A percentile compares a stretch with the other conserved stretches of the same genome.
Evolutionary conservation across 2,113 vertebrate genomes (phyloP).

Genomic region (Ia io): DNA sequence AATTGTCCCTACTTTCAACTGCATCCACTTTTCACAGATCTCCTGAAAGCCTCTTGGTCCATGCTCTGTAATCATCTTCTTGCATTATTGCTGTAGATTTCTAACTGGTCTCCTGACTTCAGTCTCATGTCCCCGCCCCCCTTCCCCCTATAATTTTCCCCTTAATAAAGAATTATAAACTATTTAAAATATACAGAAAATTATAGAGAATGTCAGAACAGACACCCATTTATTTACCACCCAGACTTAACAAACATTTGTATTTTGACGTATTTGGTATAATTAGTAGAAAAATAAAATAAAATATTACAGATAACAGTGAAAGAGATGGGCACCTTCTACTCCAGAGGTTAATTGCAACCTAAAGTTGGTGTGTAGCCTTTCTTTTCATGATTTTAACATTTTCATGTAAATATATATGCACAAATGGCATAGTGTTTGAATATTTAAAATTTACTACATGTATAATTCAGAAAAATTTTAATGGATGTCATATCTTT

Average conservation of each 20-base stretch:
- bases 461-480: background rate
- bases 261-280: background rate
- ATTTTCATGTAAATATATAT: background rate
- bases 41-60: background rate
- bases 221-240: background rate
- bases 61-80: background rate
- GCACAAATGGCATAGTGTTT: background rate
- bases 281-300: background rate
- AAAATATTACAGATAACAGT: background rate
- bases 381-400: slow-evolving; percentile 32
- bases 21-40: no score
- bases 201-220: background rate
- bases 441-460: background rate
- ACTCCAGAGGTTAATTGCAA: background rate
- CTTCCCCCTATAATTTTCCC: no score
- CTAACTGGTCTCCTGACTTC: background rate
- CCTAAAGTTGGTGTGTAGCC: background rate
- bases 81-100: background rate
- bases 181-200: background rate
- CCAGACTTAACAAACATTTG: background rate
- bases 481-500: background rate
- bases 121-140: background rate
- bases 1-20: background rate
- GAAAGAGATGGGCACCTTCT: background rate
- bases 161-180: background rate